Percentiles rank a stretch among this genome's conserved stretches.
Conservation (phyloP, 1,140 invertebrate species). For the Samia ricini region DNA sequence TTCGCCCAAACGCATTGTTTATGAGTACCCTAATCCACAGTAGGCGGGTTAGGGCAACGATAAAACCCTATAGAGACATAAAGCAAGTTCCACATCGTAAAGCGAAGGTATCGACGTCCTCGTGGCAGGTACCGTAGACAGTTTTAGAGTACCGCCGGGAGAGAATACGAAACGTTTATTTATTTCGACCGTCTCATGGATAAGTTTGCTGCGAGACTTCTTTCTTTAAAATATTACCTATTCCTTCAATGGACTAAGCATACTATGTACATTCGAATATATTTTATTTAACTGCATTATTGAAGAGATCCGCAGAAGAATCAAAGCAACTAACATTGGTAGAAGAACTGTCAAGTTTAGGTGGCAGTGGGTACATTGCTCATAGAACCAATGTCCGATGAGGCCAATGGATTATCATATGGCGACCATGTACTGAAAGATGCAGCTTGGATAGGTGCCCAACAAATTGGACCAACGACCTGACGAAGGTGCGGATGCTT, state of each 20-base stretch:
- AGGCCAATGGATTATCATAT: no score
- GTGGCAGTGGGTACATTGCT: no score
- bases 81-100: slow-evolving; percentile 21
- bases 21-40: background rate
- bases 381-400: no score
- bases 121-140: slow-evolving; percentile 2
- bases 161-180: slow-evolving; percentile 1
- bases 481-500: no score
- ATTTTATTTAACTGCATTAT: no score
- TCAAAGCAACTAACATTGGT: no score
- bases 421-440: no score
- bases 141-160: slow-evolving; percentile 4
- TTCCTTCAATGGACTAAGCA: background rate
- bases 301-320: no score
- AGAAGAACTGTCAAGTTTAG: no score
- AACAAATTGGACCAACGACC: no score
- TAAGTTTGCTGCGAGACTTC: background rate
- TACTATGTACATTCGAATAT: no score
- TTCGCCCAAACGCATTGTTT: background rate
- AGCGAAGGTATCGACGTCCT: slow-evolving; percentile 9
- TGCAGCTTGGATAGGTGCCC: no score
- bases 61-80: slow-evolving; percentile 17
- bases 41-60: slow-evolving; percentile 1
- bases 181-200: background rate
- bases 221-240: background rate